Evolutionary conservation across 2,888 invertebrate genomes (phyloP), one percentile per base, ranked within the genome.

Genomic region (Rhogogaster chlorosoma): DNA sequence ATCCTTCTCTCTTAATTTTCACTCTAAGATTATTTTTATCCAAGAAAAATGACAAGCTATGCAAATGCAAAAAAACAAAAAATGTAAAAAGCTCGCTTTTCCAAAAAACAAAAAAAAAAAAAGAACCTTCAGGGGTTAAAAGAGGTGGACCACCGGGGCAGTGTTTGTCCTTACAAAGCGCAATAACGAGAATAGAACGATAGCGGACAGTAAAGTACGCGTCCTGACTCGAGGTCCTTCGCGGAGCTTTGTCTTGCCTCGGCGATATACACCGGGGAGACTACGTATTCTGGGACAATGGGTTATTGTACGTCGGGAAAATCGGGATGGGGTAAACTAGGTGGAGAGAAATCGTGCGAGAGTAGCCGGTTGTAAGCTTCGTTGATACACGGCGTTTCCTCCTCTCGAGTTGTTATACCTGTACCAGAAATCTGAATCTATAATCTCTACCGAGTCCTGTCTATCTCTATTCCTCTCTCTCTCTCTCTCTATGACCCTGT

Each of bases 401-500:
- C 22, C 26, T 12, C 75, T 53, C 26, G 29, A 77, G 53, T 53
- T 77, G 53, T 77, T 77, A 32, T 77, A 73, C 67, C 67, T 67
- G 18, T 45, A 53, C 77, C 53, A n/a, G n/a, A 77, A 77, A 77
- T 77, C 77, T 77, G 49, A 29, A 77, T 67, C 67, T 67, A 67
- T 67, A 67, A 77, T 77, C 77, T 77, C 53, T 26, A 10, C 6
- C 38, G 53, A 36, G 7, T n/a, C 15, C 10, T n/a, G 36, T 38
- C n/a, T 29, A 67, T 70, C 70, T 64, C 29, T 29, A 5, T 71
- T n/a, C n/a, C 38, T 38, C n/a, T 71, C n/a, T 26, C 49, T 15
- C 45, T 53, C 53, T 29, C 12, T 18, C 18, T 22, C 49, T 53
- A 7, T 49, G 49, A 77, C 77, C 49, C 18, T 77, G 26, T 77